Conservation (phyloP, 2,797 vertebrate species). For the Corythornis leucogaster region DNA sequence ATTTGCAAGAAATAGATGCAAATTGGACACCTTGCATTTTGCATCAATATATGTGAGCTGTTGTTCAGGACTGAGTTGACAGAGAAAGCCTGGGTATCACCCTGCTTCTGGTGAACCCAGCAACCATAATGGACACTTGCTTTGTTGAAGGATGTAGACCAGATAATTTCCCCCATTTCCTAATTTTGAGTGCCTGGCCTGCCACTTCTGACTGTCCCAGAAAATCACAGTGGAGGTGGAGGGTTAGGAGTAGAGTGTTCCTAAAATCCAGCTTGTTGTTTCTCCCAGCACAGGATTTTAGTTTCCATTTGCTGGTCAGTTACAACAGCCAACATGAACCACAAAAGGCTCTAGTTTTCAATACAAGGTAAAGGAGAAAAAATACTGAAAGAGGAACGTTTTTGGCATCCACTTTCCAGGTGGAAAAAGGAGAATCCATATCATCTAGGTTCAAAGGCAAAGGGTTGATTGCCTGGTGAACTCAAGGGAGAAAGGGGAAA, state of each 20-base stretch:
- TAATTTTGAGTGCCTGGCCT: not conserved
- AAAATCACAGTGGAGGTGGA: not conserved
- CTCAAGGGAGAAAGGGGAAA: not conserved
- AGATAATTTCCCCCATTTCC: not conserved
- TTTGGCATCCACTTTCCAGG: not conserved
- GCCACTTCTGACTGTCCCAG: not conserved
- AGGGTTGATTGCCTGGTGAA: not conserved
- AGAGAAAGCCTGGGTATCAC: not conserved
- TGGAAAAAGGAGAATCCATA: not conserved
- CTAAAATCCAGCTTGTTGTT: not conserved
- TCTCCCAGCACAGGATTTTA: not conserved
- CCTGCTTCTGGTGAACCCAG: not conserved
- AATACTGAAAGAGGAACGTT: not conserved
- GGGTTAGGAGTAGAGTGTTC: not conserved
- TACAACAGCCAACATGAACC: not conserved
- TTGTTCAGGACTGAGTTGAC: not conserved
- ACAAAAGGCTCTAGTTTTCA: not conserved
- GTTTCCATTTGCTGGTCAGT: not conserved
- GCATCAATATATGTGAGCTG: not conserved
- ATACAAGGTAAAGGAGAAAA: not conserved
- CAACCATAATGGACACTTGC: not conserved
- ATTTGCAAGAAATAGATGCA: not conserved
- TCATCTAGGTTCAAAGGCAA: not conserved
- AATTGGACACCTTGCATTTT: not conserved
- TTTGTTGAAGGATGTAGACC: not conserved